Evolutionary conservation across 2,888 invertebrate genomes (phyloP).

Genomic region (Meiosimyza decipiens): DNA sequence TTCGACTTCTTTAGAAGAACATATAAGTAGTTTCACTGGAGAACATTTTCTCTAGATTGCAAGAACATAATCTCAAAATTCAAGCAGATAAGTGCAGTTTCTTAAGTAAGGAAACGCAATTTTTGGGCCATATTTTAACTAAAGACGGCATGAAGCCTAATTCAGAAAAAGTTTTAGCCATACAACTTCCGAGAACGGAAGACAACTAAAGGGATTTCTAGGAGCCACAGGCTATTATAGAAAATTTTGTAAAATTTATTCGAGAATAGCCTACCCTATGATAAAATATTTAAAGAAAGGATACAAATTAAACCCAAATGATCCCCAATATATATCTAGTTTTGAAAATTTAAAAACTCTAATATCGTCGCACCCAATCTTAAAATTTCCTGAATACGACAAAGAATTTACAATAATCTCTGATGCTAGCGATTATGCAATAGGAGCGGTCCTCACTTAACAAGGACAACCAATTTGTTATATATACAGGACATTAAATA

Average conservation of each 20-base stretch:
- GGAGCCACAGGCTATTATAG: conserved; percentile 11
- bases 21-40: too few relatives aligned
- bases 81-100: too few relatives aligned
- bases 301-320: conserved; percentile 2
- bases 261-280: conserved; percentile 7
- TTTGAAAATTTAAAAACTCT: not conserved
- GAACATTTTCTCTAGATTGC: too few relatives aligned
- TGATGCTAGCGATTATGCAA: conserved; percentile 1
- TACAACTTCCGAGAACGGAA: conserved; percentile 7
- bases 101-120: too few relatives aligned
- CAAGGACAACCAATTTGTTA: too few relatives aligned
- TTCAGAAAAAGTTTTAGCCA: not conserved
- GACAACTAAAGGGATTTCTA: conserved; percentile 1
- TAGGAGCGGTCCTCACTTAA: too few relatives aligned
- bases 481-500: too few relatives aligned
- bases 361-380: not conserved
- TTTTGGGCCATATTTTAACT: conserved; percentile 15
- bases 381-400: conserved; percentile 1
- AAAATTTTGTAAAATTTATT: conserved; percentile 6
- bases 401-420: not conserved
- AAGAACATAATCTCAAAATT: too few relatives aligned
- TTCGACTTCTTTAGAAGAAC: too few relatives aligned
- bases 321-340: not conserved
- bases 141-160: too few relatives aligned
- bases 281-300: conserved; percentile 11